Conservation (phyloP, 2,797 vertebrate genomes). For the Melanogrammus aeglefinus region DNA sequence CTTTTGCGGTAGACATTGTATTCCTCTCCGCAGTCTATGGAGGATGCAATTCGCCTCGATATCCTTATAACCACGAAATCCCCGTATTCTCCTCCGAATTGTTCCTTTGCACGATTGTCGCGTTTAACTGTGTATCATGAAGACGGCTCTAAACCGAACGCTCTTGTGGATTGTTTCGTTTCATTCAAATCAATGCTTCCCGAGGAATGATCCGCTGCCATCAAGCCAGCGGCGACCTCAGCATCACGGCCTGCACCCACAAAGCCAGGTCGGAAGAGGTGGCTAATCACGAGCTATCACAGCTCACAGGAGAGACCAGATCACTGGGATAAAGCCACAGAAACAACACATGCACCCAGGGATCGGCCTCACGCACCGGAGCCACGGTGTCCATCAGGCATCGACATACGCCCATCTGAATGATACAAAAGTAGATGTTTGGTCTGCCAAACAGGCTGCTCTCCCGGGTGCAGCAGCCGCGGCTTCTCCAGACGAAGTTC, state of each 20-base stretch:
- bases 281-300: slow-evolving; percentile 71
- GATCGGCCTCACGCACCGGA: slow-evolving; percentile 28
- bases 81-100: slow-evolving; percentile 36
- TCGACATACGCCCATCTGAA: slow-evolving; percentile 39
- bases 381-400: slow-evolving; percentile 17
- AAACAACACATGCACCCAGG: slow-evolving; percentile 46
- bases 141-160: slow-evolving; percentile 24
- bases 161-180: slow-evolving; percentile 21
- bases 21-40: slow-evolving; percentile 22
- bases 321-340: slow-evolving; percentile 60
- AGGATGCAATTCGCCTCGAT: not conserved
- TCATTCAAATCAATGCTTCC: slow-evolving; percentile 42
- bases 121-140: not conserved
- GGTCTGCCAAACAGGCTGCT: slow-evolving; percentile 9
- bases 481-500: slow-evolving; percentile 62
- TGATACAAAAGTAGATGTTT: not conserved
- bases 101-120: slow-evolving; percentile 47
- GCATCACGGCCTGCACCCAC: slow-evolving; percentile 72
- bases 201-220: slow-evolving; percentile 58
- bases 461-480: slow-evolving; percentile 40
- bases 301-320: slow-evolving; percentile 38
- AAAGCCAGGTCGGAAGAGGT: slow-evolving; percentile 63
- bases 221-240: slow-evolving; percentile 53
- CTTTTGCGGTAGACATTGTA: slow-evolving; percentile 87
- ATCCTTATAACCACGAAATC: not conserved